Percentiles rank a stretch among this genome's conserved stretches.
phyloP scores from a whole-genome alignment of 2,113 vertebrate genomes.

The Dipodomys ordii region DNA sequence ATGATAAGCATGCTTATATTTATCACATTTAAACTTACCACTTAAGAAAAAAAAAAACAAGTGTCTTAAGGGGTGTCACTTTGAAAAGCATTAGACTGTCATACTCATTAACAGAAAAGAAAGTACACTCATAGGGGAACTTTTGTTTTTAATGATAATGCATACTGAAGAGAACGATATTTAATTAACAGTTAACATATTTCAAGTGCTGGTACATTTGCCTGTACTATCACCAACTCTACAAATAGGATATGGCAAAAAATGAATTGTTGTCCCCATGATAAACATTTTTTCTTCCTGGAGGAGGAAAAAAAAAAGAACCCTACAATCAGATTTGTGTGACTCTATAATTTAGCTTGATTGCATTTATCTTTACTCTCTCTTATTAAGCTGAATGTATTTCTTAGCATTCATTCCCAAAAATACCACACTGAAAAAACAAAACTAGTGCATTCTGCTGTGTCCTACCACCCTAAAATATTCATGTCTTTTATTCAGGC shows the following conservation, averaged over 20 bases:
- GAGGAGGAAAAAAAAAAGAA: conserved; percentile 78
- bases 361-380: conserved; percentile 74
- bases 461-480: conserved; percentile 33
- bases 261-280: conserved; percentile 85
- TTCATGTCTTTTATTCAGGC: not conserved
- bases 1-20: conserved; percentile 76
- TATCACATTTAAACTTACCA: conserved; percentile 83
- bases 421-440: conserved; percentile 33
- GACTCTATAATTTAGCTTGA: conserved; percentile 73
- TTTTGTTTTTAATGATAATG: conserved; percentile 77
- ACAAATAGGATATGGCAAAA: conserved; percentile 85
- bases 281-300: conserved; percentile 85
- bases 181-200: conserved; percentile 80
- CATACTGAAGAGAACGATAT: conserved; percentile 75
- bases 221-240: conserved; percentile 81
- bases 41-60: conserved; percentile 66
- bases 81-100: conserved; percentile 69
- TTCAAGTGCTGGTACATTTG: conserved; percentile 80
- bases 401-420: conserved; percentile 62
- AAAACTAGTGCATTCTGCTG: conserved; percentile 8
- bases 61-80: conserved; percentile 68
- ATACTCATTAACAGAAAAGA: conserved; percentile 79
- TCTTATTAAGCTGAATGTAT: conserved; percentile 58
- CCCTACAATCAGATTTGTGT: conserved; percentile 80
- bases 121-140: conserved; percentile 77